Conservation (phyloP, 2,888 invertebrate genomes). For the Sinohyriopsis cumingii region DNA sequence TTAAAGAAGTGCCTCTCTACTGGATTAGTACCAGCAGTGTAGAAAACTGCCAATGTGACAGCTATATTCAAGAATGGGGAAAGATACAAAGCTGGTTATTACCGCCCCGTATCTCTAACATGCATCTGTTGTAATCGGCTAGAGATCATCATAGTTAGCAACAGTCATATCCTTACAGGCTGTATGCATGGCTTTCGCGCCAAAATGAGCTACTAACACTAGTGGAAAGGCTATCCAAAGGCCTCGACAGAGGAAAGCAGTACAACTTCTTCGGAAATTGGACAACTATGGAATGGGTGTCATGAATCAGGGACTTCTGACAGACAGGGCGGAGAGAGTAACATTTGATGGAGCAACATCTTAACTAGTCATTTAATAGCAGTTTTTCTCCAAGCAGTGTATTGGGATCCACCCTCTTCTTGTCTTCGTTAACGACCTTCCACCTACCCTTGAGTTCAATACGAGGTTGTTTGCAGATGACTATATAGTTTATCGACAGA, state of each 20-base stretch:
- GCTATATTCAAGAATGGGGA: too few relatives aligned
- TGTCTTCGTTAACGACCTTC: slow-evolving; percentile 7
- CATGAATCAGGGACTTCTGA: background rate
- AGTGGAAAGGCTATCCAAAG: background rate
- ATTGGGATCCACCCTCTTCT: slow-evolving; percentile 3
- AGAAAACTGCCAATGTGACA: too few relatives aligned
- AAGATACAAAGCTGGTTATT: too few relatives aligned
- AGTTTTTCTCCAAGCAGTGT: slow-evolving; percentile 5
- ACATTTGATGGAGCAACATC: slow-evolving; percentile 3
- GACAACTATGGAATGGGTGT: background rate
- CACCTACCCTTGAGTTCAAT: background rate
- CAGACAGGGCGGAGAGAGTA: background rate
- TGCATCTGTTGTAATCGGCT: too few relatives aligned
- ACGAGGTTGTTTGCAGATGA: slow-evolving; percentile 3
- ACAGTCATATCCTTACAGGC: slow-evolving; percentile 1
- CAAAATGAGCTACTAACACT: background rate
- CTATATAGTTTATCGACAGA: slow-evolving; percentile 3
- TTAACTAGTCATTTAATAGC: background rate
- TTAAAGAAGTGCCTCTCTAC: too few relatives aligned
- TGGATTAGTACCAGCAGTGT: too few relatives aligned
- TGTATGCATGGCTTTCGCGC: slow-evolving; percentile 4
- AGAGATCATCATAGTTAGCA: too few relatives aligned
- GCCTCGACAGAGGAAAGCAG: background rate
- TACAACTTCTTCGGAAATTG: background rate
- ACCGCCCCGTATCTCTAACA: too few relatives aligned